Evolutionary conservation across 1,140 invertebrate genomes (phyloP), one percentile per base, ranked within the genome.

Genomic region (Plectrocnemia conspersa): DNA sequence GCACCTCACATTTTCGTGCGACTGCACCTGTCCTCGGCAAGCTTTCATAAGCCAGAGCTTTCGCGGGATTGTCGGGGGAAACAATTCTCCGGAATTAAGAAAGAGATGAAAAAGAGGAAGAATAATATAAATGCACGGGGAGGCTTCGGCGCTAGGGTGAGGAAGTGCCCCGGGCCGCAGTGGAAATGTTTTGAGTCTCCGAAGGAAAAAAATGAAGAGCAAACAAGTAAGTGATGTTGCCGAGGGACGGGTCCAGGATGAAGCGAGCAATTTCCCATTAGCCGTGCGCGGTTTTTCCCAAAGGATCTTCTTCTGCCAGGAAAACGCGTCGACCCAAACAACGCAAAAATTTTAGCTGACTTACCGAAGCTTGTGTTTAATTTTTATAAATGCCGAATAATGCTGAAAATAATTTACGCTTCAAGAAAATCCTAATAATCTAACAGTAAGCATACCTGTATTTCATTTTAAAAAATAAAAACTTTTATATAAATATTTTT

Each of bases 1-100:
- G 45, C 13, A 35, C 25, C 33, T 60, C 32, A 49, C 52, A 48
- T 61, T 54, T 55, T 61, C 52, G 38, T 56, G 23, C 54, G 52
- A 55, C 52, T 52, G 49, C 58, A 60, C 47, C 47, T 50, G 47
- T 50, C 47, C 47, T 35, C 33, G 36, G 41, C 40, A 50, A 46
- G 35, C 54, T 50, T 50, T 41, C 33, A 35, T 57, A 61, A 61
- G 59, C 59, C 46, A 24, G 27, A 27, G 45, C 36, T 56, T 53
- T 52, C 47, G 21, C 33, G 23, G 49, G 59, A 61, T 61, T 59
- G 58, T 59, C 58, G 59, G 52, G 27, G 47, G 50, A 61, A 61
- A 61, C 59, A 61, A 61, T 61, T 61, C 52, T 25, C 29, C 44
- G 50, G 59, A 61, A 56, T 61, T 61, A 61, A 57, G 56, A 60